phyloP scores from a whole-genome alignment of 1,140 invertebrate genomes.

The roundworm (Caenorhabditis elegans) region DNA sequence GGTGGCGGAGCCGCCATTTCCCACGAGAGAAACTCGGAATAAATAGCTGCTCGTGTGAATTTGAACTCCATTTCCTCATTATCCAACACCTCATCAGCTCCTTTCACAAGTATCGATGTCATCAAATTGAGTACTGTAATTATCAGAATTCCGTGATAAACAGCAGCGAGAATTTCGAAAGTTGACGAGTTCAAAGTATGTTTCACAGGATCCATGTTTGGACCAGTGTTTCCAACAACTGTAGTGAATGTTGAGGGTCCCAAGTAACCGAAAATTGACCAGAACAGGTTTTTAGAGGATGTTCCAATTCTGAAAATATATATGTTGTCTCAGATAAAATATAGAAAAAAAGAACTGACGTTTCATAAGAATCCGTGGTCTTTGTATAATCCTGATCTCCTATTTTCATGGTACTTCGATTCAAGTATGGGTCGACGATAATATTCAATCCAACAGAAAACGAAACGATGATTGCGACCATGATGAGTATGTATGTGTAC shows the following conservation, averaged over 20 bases:
- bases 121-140: constrained; percentile 41
- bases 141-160: constrained; percentile 34
- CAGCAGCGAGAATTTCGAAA: not conserved
- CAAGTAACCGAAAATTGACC: constrained; percentile 56
- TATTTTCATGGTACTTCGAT: not conserved
- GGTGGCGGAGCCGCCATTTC: constrained; percentile 25
- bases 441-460: constrained; percentile 53
- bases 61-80: constrained; percentile 46
- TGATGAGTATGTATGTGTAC: constrained; percentile 52
- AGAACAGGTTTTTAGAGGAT: constrained; percentile 42
- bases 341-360: not conserved
- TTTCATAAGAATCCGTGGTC: not conserved
- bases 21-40: constrained; percentile 7
- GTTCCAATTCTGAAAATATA: constrained; percentile 21
- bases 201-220: not conserved
- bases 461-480: constrained; percentile 48
- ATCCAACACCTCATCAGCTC: constrained; percentile 42
- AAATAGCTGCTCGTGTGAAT: constrained; percentile 39
- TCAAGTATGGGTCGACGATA: constrained; percentile 45
- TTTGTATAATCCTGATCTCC: not conserved
- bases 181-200: not conserved
- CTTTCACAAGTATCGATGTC: constrained; percentile 39
- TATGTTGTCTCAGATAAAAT: too few relatives aligned
- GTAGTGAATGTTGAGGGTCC: constrained; percentile 35
- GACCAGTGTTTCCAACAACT: constrained; percentile 46